Base-by-base conservation (phyloP, 2,113 vertebrate genomes). In the Oryzias celebensis region DNA sequence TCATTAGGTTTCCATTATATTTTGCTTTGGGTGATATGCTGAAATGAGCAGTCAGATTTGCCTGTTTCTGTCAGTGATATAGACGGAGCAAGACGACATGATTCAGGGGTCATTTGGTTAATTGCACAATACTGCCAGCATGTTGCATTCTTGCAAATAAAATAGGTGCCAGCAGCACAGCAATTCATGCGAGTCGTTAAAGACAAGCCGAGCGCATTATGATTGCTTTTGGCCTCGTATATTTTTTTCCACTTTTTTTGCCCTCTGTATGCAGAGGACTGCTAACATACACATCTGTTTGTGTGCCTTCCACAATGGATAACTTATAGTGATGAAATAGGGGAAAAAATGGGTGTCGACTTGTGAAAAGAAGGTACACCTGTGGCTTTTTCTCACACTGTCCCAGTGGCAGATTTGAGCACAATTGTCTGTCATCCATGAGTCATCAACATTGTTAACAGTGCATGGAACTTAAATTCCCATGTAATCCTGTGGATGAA, bases 81-180 rank as follows among this genome's bases (percentile, higher is more conserved):
- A 65, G 71, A 72, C 71, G 78, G 71, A 71, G 63, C 71, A 67
- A 77, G 78, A 81, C 78, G 85, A 87, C 86, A 81, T 85, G 84
- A 88, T 88, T 85, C 88, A 75, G 70, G 58, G 84, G 86, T 87
- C 82, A 75, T 88, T 87, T 84, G 87, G 88, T 90, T 88, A 89
- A 90, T 90, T 89, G 85, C 82, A 78, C 64, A 71, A 83, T 67
- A 43, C 62, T 62, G 77, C 60, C 80, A 83, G 68, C 69, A 51
- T 80, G 77, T 78, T 5, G 69, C 60, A 67, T 78, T 75, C 68
- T 73, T 75, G 65, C 57, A 81, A 68, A 75, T 55, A 65, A 66
- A 78, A 83, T 68, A 57, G 63, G 66, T 71, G 82, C 85, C 72
- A 51, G 68, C 67, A 78, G 81, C 75, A 67, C 45, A 52, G 58